Base-by-base conservation (phyloP, 2,888 invertebrate genomes). In the Hartigia nigra region DNA sequence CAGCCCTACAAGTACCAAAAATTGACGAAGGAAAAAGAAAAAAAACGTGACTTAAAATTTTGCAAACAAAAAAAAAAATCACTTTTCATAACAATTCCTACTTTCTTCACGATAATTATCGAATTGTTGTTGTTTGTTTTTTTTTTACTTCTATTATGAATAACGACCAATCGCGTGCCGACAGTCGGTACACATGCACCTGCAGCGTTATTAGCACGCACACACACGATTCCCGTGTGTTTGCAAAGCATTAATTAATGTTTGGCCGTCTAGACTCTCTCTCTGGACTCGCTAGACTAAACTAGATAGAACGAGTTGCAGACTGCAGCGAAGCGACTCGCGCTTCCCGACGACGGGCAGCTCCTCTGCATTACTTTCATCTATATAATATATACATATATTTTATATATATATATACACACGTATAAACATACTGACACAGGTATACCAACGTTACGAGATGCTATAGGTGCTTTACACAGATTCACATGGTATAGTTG, bases 211-310 rank as follows among this genome's bases (percentile, higher is more conserved):
- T 55, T 55, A 55, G 0, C 39, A 1, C 39, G 14, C 39, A 14
- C 39, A 23, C 55, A 37, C 37, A 12, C 37, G 23, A 69, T 74
- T 69, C 72, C 77, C 79, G 80, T 82, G 83, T 89, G 87, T 90
- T 89, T 89, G 89, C 88, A 84, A 86, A 85, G 88, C 86, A 88
- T 89, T 89, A 90, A 90, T 90, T 90, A 89, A 87, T 87, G 85
- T 88, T 88, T 86, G 86, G 87, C 81, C 85, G 87, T 87, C 88
- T 88, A 87, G 87, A 87, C 86, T 83, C 81, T 70, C 76, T 37
- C 37, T 4, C 75, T 80, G 81, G 82, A 81, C 82, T 79, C 77
- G 86, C 88, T 86, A 87, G 86, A 86, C 87, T 86, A 86, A 86
- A 87, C 85, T 85, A 83, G 85, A 86, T 84, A 82, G 84, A 87